A percentile compares a stretch with the other conserved stretches of the same genome.
These are phyloP conservation scores for Perdita meconis DNA, from an alignment of 2,888 invertebrate species.

Conservation along the genomic window DNA sequence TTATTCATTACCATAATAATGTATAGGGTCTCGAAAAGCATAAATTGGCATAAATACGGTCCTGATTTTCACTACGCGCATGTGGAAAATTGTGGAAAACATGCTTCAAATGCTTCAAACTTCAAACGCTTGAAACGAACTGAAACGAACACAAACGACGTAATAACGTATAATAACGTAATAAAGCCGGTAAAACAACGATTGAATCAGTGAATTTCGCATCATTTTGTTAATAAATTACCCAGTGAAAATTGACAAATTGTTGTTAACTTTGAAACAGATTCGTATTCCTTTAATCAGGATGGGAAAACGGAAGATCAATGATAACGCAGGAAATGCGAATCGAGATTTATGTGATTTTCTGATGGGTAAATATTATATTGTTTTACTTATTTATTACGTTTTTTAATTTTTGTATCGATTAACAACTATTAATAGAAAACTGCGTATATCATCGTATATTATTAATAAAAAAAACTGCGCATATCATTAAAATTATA, in stretches of 20 bases:
- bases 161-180: too few species aligned
- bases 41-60: too few species aligned
- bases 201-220: background rate
- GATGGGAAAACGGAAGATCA: slow-evolving; percentile 88
- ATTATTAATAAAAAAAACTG: too few species aligned
- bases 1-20: too few species aligned
- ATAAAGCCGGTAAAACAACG: background rate
- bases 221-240: slow-evolving; percentile 8
- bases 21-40: too few species aligned
- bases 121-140: too few species aligned
- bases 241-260: background rate
- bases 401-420: background rate
- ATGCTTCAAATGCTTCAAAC: too few species aligned
- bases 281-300: slow-evolving; percentile 13
- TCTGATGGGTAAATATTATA: slow-evolving; percentile 83
- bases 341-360: slow-evolving; percentile 88
- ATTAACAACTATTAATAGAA: background rate
- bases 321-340: slow-evolving; percentile 85
- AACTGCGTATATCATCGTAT: too few species aligned
- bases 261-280: background rate
- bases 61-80: too few species aligned
- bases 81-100: too few species aligned
- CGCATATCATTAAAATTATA: too few species aligned
- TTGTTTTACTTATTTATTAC: background rate
- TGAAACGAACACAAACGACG: background rate